Conservation (phyloP, 2,888 invertebrate genomes). For the Sericinus montela region DNA sequence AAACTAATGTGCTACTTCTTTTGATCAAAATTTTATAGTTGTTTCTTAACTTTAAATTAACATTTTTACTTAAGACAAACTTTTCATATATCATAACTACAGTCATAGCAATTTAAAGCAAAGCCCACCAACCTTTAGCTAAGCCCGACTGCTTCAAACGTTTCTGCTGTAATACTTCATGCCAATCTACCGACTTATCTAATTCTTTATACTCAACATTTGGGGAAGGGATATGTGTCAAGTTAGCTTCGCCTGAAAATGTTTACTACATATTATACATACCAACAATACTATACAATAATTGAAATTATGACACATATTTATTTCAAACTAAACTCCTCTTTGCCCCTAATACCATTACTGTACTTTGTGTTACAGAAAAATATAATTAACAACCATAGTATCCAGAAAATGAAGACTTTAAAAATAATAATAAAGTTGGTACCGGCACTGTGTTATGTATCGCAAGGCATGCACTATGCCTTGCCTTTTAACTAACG, state of each 20-base stretch:
- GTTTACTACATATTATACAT: constrained; percentile 38
- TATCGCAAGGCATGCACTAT: too few species aligned
- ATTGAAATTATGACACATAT: not conserved
- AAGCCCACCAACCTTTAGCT: constrained; percentile 71
- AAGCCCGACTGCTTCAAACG: constrained; percentile 50
- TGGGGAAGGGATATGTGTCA: constrained; percentile 58
- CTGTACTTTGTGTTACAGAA: too few species aligned
- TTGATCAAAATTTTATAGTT: too few species aligned
- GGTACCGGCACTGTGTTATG: too few species aligned
- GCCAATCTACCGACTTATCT: constrained; percentile 76
- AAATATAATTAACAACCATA: too few species aligned
- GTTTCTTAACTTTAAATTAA: too few species aligned
- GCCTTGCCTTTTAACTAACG: too few species aligned
- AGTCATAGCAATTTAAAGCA: constrained; percentile 32
- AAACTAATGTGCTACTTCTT: too few species aligned
- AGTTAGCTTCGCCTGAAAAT: constrained; percentile 68
- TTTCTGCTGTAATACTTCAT: constrained; percentile 60
- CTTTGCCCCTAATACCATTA: too few species aligned
- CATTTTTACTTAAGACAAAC: too few species aligned
- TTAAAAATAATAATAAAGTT: too few species aligned
- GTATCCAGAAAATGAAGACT: too few species aligned
- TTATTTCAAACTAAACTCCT: not conserved
- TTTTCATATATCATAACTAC: not conserved
- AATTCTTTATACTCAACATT: constrained; percentile 68
- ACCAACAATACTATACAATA: not conserved